Evolutionary conservation across 2,797 vertebrate genomes (phyloP).

Genomic region (Dryobates pubescens): DNA sequence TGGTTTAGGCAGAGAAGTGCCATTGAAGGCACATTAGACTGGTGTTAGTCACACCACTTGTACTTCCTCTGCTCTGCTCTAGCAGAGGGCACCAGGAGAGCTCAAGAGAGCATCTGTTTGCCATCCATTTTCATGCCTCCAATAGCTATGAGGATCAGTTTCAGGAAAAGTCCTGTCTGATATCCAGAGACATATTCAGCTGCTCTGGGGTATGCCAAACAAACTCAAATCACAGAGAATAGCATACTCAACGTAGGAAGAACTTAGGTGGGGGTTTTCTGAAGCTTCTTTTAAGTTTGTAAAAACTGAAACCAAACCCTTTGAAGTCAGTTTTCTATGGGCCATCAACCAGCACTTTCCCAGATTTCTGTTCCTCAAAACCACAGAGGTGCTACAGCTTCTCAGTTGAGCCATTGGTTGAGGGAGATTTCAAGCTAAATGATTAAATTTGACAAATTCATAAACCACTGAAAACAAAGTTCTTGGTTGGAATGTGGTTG

Average conservation of each 20-base stretch:
- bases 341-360: neutral
- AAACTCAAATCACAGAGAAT: neutral
- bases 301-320: neutral
- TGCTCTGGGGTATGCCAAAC: neutral
- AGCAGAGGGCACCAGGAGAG: neutral
- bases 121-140: neutral
- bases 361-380: neutral
- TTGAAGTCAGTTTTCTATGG: neutral
- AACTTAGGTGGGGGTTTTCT: neutral
- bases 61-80: neutral
- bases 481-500: neutral
- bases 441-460: constrained; percentile 16
- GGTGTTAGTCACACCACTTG: neutral
- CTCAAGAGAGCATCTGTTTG: neutral
- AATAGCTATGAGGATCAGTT: neutral
- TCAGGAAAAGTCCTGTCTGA: neutral
- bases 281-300: neutral
- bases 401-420: constrained; percentile 12
- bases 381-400: neutral
- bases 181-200: neutral
- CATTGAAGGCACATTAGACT: neutral
- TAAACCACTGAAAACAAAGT: constrained; percentile 9
- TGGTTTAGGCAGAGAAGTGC: neutral
- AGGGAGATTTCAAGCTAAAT: constrained; percentile 15
- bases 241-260: neutral